These are phyloP conservation scores for Cydia amplana DNA, from an alignment of 1,140 invertebrate genomes.

Conservation along the genomic window DNA sequence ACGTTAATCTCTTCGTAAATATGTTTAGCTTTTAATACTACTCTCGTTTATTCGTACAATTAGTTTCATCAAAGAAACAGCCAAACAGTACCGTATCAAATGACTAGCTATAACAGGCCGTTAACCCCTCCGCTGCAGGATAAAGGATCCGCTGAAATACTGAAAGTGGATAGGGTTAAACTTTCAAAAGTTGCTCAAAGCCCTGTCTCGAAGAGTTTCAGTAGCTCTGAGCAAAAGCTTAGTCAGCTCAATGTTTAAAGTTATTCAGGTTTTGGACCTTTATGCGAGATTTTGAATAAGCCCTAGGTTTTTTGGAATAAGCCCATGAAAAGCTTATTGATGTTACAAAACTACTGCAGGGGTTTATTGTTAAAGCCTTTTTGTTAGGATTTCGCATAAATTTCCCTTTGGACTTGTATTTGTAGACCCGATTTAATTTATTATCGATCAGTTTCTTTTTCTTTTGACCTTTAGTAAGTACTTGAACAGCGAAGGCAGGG, in stretches of 20 bases:
- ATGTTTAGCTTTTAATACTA: too few relatives aligned
- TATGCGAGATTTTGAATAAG: not conserved
- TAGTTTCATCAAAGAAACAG: not conserved
- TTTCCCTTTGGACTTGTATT: not conserved
- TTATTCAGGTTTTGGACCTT: conserved; percentile 1
- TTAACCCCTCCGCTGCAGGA: not conserved
- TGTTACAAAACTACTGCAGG: not conserved
- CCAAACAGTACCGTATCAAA: not conserved
- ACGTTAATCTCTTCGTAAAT: too few relatives aligned
- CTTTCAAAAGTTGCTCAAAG: not conserved
- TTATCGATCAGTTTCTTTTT: too few relatives aligned
- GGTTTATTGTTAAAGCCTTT: not conserved
- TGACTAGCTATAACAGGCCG: not conserved
- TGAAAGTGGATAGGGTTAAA: conserved; percentile 2
- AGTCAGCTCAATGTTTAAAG: not conserved
- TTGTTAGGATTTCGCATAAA: not conserved
- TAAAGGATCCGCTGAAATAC: not conserved
- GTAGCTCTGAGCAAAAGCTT: not conserved
- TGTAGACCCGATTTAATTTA: not conserved
- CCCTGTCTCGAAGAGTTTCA: not conserved
- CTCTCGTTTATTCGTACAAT: too few relatives aligned
- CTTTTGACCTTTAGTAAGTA: too few relatives aligned
- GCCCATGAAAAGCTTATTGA: not conserved
- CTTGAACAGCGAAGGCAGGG: too few relatives aligned
- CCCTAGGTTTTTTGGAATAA: not conserved